phyloP scores from a whole-genome alignment of 1,140 invertebrate genomes.

The Archegozetes longisetosus region DNA sequence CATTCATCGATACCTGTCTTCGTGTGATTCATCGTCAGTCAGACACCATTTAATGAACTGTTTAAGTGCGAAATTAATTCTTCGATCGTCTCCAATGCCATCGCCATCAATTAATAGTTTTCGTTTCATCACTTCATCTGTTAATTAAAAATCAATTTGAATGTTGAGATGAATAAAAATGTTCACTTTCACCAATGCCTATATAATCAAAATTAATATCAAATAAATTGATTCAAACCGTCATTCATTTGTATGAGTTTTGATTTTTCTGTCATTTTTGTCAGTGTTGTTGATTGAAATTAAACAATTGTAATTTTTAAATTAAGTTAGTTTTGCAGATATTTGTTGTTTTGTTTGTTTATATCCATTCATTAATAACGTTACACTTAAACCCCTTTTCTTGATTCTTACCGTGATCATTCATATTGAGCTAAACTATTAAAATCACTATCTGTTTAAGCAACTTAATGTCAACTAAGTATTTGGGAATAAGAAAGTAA shows the following conservation, averaged over 20 bases:
- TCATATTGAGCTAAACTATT: too few relatives aligned
- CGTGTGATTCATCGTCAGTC: slow-evolving; percentile 47
- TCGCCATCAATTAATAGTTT: slow-evolving; percentile 83
- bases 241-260: neutral
- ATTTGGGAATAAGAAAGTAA: too few relatives aligned
- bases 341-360: too few relatives aligned
- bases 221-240: neutral
- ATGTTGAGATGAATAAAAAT: neutral
- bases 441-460: too few relatives aligned
- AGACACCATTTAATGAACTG: slow-evolving; percentile 68
- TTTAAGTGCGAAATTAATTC: slow-evolving; percentile 68
- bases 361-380: too few relatives aligned
- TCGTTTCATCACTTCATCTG: slow-evolving; percentile 75
- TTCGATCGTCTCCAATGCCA: slow-evolving; percentile 81
- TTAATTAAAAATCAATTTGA: neutral
- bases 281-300: neutral
- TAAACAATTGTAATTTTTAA: too few relatives aligned
- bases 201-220: neutral
- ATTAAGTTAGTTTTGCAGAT: too few relatives aligned
- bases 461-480: too few relatives aligned
- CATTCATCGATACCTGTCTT: slow-evolving; percentile 42
- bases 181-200: neutral
- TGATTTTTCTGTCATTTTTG: neutral
- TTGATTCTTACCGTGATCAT: too few relatives aligned
- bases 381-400: too few relatives aligned